Evolutionary conservation across 2,797 vertebrate genomes (phyloP).

Genomic region (Cyprinella venusta): DNA sequence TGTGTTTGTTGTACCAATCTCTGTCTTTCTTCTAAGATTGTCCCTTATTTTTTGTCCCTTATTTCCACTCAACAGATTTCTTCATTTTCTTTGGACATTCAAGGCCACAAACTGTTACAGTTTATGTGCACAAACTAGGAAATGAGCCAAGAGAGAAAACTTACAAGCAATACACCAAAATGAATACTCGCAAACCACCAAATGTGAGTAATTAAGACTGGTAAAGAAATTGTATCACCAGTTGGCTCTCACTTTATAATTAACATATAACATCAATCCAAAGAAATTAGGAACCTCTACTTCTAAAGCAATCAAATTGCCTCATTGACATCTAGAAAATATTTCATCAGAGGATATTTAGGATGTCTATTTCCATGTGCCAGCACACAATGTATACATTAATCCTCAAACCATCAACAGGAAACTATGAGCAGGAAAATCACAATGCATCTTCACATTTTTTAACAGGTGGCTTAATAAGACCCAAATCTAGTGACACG

Average conservation of each 20-base stretch:
- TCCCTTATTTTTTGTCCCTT: slow-evolving; percentile 14
- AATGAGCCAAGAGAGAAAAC: not conserved
- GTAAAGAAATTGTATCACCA: not conserved
- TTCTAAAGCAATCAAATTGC: not conserved
- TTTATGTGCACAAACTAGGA: not conserved
- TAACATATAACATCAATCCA: not conserved
- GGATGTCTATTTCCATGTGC: not conserved
- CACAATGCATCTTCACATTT: not conserved
- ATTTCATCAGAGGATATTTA: not conserved
- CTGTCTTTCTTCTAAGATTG: not conserved
- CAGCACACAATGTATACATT: not conserved
- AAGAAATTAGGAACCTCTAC: not conserved
- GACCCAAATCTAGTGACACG: not conserved
- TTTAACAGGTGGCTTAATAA: not conserved
- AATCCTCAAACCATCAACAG: not conserved
- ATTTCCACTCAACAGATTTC: not conserved
- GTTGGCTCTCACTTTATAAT: not conserved
- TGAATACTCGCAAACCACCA: not conserved
- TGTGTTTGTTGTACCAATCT: slow-evolving; percentile 15
- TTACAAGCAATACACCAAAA: not conserved
- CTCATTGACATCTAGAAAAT: not conserved
- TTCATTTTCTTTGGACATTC: not conserved
- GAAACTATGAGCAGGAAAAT: not conserved
- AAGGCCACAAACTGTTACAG: slow-evolving; percentile 12
- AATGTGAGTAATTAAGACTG: not conserved